phyloP scores from a whole-genome alignment of 2,797 vertebrate genomes.

The Ceyx erithaca region DNA sequence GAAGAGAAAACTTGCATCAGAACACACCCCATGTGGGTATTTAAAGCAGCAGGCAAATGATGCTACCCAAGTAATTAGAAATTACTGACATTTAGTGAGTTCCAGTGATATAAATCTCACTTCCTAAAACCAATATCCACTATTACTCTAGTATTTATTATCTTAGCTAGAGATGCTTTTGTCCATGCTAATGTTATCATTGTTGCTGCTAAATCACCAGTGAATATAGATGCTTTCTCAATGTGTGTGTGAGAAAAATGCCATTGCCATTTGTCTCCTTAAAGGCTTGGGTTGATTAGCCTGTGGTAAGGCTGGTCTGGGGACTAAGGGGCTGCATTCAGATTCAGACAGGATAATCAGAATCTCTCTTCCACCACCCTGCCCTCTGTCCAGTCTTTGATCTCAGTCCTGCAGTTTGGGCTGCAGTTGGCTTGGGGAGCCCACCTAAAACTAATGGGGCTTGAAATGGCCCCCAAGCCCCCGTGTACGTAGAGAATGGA shows the following conservation, averaged over 20 bases:
- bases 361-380: neutral
- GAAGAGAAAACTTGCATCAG: neutral
- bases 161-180: neutral
- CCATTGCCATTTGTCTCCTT: neutral
- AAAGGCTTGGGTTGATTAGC: neutral
- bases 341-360: neutral
- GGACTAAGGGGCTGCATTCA: neutral
- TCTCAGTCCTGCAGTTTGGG: neutral
- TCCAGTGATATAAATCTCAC: neutral
- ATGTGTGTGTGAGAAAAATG: neutral
- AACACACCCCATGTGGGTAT: neutral
- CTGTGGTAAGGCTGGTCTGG: neutral
- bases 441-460: slow-evolving; percentile 39
- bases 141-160: neutral
- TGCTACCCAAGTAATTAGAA: neutral
- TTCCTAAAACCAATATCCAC: neutral
- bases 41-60: neutral
- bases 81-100: neutral
- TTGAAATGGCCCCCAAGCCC: slow-evolving; percentile 34
- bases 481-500: neutral
- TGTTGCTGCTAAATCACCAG: neutral
- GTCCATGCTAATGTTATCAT: neutral
- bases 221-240: neutral
- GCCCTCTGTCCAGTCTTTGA: neutral
- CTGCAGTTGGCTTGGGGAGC: neutral